Base-by-base conservation (phyloP, 2,888 invertebrate species). In the Pyralis farinalis region DNA sequence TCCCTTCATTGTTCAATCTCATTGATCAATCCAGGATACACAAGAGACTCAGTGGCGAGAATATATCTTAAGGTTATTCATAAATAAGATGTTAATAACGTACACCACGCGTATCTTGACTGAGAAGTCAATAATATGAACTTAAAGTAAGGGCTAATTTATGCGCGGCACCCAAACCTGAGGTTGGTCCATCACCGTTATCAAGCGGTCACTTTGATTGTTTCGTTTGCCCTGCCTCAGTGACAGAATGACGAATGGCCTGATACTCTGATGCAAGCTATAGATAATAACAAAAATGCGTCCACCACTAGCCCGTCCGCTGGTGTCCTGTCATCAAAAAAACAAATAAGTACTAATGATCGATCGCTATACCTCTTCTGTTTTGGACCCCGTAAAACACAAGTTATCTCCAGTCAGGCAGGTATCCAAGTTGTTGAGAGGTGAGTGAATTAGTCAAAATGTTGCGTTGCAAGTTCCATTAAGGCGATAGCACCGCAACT, bases 181-280 rank as follows among this genome's bases (percentile, higher is more conserved):
- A 43, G 38, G 34, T 45, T 46, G 46, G 54, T 51, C 42, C 46
- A 25, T 25, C 25, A 25, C 65, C 63, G 75, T 76, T 86, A 86
- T 87, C 85, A 65, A 56, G 84, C 86, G 86, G 86, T 67, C 65
- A 77, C 83, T 85, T 87, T 87, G 86, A 86, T 75, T 78, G 74
- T 79, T 76, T 74, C 80, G 59, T 76, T 65, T 70, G 66, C 73
- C 71, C 79, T 83, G 84, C 80, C 70, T 54, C 69, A 58, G 44
- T 87, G 87, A 88, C 87, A 88, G 87, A 66, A 86, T 80, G 87
- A 88, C 87, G 87, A 84, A 88, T 88, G 83, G 73, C 62, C 71
- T 64, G 84, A 86, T 87, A 75, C 69, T 63, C 71, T 64, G 84
- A 86, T 87, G 75, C 69, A 64, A 67, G 59, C 73, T 63, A 61